Conservation (phyloP, 2,797 vertebrate genomes). For the Sphenopsis melanotis region DNA sequence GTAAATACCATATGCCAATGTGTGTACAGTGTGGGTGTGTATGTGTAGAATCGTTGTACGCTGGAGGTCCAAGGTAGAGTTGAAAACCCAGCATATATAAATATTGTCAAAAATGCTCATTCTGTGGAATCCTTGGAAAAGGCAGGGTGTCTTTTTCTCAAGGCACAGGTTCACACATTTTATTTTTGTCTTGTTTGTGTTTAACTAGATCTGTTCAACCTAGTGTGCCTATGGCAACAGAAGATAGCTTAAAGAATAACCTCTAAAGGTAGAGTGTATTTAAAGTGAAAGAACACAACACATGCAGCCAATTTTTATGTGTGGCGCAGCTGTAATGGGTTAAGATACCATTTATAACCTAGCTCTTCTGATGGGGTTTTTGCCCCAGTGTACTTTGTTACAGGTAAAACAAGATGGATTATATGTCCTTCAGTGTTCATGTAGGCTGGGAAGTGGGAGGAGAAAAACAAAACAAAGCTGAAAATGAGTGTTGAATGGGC, state of each 20-base stretch:
- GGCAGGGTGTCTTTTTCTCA: conserved; percentile 18
- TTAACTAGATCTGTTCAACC: conserved; percentile 48
- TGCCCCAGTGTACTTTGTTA: conserved; percentile 76
- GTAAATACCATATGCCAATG: conserved; percentile 67
- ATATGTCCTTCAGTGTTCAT: conserved; percentile 73
- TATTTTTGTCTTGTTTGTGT: conserved; percentile 54
- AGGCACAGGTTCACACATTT: conserved; percentile 25
- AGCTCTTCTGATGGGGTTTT: conserved; percentile 48
- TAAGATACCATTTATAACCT: conserved; percentile 53
- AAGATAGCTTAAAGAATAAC: conserved; percentile 37
- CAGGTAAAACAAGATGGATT: conserved; percentile 80
- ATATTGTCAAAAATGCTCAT: conserved; percentile 38
- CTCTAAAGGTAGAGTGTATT: conserved; percentile 30
- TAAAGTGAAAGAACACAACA: not conserved
- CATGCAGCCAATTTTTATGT: not conserved
- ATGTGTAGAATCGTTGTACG: conserved; percentile 49
- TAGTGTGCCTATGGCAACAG: conserved; percentile 17
- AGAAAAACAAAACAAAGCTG: conserved; percentile 71
- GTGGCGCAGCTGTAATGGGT: conserved; percentile 32
- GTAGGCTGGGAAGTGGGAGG: conserved; percentile 64
- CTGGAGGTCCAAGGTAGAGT: conserved; percentile 35
- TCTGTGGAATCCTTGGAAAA: not conserved
- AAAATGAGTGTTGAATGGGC: conserved; percentile 70
- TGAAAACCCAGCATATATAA: not conserved
- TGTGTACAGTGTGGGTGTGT: conserved; percentile 54